A percentile compares a stretch with the other conserved stretches of the same genome.
These are phyloP conservation scores for Etheostoma nigrum DNA, from an alignment of 2,797 vertebrate genomes.

Conservation along the genomic window DNA sequence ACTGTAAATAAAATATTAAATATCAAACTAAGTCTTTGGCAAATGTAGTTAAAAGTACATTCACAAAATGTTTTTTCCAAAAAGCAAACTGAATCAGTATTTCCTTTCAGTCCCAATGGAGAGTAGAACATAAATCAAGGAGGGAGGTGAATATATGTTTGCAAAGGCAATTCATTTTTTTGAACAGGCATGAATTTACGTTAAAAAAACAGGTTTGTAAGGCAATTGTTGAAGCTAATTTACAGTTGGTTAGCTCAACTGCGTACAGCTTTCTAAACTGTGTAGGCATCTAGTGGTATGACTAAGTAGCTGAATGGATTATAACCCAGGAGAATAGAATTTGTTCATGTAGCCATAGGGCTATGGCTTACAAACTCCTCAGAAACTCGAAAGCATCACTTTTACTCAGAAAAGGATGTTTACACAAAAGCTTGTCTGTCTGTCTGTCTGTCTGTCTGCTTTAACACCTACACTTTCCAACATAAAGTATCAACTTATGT, in stretches of 20 bases:
- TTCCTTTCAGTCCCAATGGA: slow-evolving; percentile 71
- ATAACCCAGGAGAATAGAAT: slow-evolving; percentile 47
- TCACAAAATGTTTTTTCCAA: slow-evolving; percentile 87
- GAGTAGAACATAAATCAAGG: slow-evolving; percentile 63
- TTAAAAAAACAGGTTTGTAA: slow-evolving; percentile 78
- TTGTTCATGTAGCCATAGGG: slow-evolving; percentile 55
- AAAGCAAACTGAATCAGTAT: slow-evolving; percentile 71
- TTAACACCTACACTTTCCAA: slow-evolving; percentile 41
- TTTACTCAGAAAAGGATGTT: slow-evolving; percentile 44
- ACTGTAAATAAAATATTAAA: slow-evolving; percentile 96
- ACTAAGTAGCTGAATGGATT: slow-evolving; percentile 70
- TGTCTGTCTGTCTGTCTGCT: slow-evolving; percentile 21
- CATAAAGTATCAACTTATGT: slow-evolving; percentile 37
- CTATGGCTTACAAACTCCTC: slow-evolving; percentile 46
- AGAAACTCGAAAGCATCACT: slow-evolving; percentile 26
- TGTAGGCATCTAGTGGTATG: slow-evolving; percentile 80
- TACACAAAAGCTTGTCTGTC: slow-evolving; percentile 29
- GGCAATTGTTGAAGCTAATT: slow-evolving; percentile 81
- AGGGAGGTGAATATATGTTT: slow-evolving; percentile 54
- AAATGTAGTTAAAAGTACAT: slow-evolving; percentile 94
- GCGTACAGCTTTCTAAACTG: slow-evolving; percentile 71
- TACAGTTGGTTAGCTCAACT: slow-evolving; percentile 71
- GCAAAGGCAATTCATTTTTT: slow-evolving; percentile 67
- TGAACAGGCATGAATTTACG: slow-evolving; percentile 68
- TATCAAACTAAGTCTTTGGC: slow-evolving; percentile 95